Evolutionary conservation across 2,113 vertebrate species (phyloP).

Genomic region (Gopherus evgoodei): DNA sequence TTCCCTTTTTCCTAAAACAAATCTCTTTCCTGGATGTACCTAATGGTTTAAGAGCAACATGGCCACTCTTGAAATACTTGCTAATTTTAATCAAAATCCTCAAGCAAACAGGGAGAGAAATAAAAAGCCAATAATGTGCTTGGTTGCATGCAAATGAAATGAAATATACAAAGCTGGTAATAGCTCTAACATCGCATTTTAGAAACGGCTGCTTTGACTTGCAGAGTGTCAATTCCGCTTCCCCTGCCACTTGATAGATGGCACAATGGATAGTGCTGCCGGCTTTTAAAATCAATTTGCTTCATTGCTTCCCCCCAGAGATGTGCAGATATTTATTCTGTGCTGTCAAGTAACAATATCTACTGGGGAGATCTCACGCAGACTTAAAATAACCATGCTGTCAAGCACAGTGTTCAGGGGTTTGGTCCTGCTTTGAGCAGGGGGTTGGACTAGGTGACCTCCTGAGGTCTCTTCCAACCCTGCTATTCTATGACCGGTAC

Average conservation of each 20-base stretch:
- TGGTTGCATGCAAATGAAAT: slow-evolving; percentile 68
- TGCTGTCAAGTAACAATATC: slow-evolving; percentile 48
- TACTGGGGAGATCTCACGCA: background rate
- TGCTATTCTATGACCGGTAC: too few relatives aligned
- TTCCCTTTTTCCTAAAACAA: slow-evolving; percentile 68
- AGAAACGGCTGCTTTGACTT: slow-evolving; percentile 74
- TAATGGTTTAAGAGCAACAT: slow-evolving; percentile 67
- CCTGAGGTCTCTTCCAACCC: too few relatives aligned
- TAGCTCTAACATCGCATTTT: slow-evolving; percentile 72
- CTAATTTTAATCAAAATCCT: slow-evolving; percentile 71
- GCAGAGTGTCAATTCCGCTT: slow-evolving; percentile 70
- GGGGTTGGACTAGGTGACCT: too few relatives aligned
- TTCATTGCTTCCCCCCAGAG: background rate
- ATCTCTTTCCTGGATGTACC: slow-evolving; percentile 54
- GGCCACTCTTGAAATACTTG: slow-evolving; percentile 67
- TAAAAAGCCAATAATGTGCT: slow-evolving; percentile 73
- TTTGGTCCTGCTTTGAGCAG: too few relatives aligned
- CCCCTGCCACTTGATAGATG: slow-evolving; percentile 60
- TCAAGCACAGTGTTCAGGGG: background rate
- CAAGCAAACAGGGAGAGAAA: slow-evolving; percentile 67
- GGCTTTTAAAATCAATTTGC: slow-evolving; percentile 65
- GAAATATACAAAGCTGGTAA: slow-evolving; percentile 75
- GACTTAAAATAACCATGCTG: background rate
- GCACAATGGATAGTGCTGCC: slow-evolving; percentile 35
- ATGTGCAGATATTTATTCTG: slow-evolving; percentile 56